Conservation (phyloP, 2,888 invertebrate species). For the Xestia rhomboidea region DNA sequence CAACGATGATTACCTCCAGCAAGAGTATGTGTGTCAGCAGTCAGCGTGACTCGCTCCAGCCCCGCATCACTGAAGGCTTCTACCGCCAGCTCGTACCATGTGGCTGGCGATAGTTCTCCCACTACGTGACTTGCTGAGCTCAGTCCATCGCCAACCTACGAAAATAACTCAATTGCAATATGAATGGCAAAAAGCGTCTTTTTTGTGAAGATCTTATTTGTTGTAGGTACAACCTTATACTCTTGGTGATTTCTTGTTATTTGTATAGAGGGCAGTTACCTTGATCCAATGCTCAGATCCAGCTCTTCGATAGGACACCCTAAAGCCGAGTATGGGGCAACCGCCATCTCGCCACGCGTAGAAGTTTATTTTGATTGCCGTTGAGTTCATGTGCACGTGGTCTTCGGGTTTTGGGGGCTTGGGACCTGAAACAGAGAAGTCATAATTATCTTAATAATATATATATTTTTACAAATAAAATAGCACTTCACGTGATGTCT, state of each 20-base stretch:
- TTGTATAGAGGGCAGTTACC: conserved; percentile 66
- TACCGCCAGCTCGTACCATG: conserved; percentile 91
- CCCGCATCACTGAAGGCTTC: conserved; percentile 92
- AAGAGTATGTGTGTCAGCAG: conserved; percentile 91
- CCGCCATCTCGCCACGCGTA: conserved; percentile 95
- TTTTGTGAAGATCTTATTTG: not conserved
- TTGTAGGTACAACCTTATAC: not conserved
- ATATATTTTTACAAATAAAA: not conserved
- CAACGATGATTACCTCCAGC: conserved; percentile 83
- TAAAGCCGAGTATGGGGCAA: conserved; percentile 94
- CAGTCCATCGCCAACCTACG: conserved; percentile 83
- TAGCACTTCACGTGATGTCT: not conserved
- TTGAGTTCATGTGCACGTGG: conserved; percentile 93
- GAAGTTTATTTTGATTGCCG: conserved; percentile 94
- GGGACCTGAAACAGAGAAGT: conserved; percentile 89
- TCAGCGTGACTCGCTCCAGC: conserved; percentile 89
- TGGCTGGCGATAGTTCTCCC: conserved; percentile 90
- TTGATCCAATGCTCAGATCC: conserved; percentile 89
- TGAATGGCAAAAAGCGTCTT: not conserved
- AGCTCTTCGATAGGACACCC: conserved; percentile 92
- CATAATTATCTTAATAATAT: not conserved
- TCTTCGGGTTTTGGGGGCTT: conserved; percentile 93
- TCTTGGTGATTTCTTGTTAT: not conserved
- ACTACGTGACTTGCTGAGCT: conserved; percentile 86
- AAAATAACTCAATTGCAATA: conserved; percentile 1